Base-by-base conservation (phyloP, 2,797 vertebrate genomes). In the Lepus oiostolus region DNA sequence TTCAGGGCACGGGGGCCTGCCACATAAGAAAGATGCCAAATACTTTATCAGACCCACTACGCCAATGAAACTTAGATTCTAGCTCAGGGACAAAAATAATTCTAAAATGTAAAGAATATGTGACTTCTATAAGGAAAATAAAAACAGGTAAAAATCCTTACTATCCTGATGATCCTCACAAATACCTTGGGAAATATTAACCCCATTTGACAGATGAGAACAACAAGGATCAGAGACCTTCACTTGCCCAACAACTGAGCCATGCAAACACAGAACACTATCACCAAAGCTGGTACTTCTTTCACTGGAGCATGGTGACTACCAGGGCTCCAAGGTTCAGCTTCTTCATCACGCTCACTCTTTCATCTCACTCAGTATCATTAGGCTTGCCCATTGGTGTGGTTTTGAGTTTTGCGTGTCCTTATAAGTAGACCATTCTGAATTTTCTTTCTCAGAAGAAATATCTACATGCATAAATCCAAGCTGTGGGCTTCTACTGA, bases 391-490 rank as follows among this genome's bases (percentile, higher is more conserved):
- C 26, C 52, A 19, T 17, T 60, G 77, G 35, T 32, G 19, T 93
- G 50, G 50, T 60, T 85, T 70, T 28, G 42, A 0, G 22, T 68
- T 84, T 82, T 38, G 14, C 75, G 22, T 12, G 76, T 89, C 72
- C 74, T 91, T 88, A 83, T 91, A 28, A 47, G 38, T 68, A 77
- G 30, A 87, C 81, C 24, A 85, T 71, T 82, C 77, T 91, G 58
- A 93, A 47, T 88, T 88, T 89, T 76, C 65, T 93, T 96, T 83
- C 81, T 85, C 58, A 91, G 28, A 85, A 93, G 50, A 90, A 93
- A 92, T 67, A 35, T 88, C 75, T 88, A 79, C 60, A 90, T n/a
- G 76, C 42, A 80, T 76, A 91, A 81, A 95, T 93, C 80, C n/a
- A 76, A 95, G 74, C 54, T 79, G 4, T 4, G 24, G 52, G 38